Base-by-base conservation (phyloP, 1,140 invertebrate species). In the Oryctes rhinoceros region DNA sequence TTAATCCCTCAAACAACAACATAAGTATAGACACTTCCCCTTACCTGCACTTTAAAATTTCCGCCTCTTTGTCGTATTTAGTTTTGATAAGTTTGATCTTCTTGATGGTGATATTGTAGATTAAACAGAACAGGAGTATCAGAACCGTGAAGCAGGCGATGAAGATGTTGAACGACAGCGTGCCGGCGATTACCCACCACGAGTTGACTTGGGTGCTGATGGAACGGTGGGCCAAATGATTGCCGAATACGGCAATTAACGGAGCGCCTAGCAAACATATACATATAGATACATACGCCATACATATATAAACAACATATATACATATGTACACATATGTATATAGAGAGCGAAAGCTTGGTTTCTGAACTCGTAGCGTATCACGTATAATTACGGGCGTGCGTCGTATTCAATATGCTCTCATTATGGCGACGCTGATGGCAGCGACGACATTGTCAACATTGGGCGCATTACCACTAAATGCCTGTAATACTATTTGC, bases 161-260 rank as follows among this genome's bases (percentile, higher is more conserved):
- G 80, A 91, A 91, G 81, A 91, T 90, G 83, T 91, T 90, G 83
- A 91, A 91, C 15, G 90, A 87, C 30, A 90, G 87, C 13, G 89
- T 89, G 9, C 89, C 90, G 47, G 86, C 87, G 59, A 90, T 87
- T 79, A 92, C 83, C 91, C 91, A 91, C 91, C 91, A 91, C 3
- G 90, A 91, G 53, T 89, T 86, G 67, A 91, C 87, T 79, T 88
- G 84, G 79, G 88, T 88, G 39, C 90, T 88, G 47, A 89, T 90
- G 48, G 89, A 90, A 81, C 89, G 88, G 74, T 91, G 89, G 7
- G 89, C 89, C 47, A 92, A 85, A 82, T 91, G 89, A n/a, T 89
- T 91, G 18, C 89, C 88, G 20, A 91, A 85, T 47, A 91, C 88
- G 62, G 90, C 89, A 79, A 92, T 87, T 49, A 91, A 86, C 20